phyloP scores from a whole-genome alignment of 37 sponge, comb jelly and placozoan genomes.

The Chondrosia reniformis region DNA sequence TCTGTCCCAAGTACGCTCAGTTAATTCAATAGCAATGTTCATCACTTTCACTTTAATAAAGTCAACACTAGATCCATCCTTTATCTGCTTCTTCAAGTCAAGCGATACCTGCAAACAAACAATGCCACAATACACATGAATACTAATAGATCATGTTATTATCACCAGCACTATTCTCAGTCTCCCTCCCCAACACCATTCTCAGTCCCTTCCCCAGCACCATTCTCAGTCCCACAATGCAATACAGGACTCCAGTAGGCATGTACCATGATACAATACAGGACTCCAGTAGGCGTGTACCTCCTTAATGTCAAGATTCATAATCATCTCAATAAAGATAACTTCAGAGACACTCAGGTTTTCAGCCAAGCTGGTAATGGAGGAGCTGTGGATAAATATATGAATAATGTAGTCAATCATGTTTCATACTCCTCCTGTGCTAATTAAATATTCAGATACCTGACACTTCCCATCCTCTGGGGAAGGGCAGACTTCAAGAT shows the following conservation, averaged over 20 bases:
- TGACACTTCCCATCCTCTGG: not conserved
- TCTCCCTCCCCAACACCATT: too few species aligned
- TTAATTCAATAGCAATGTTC: slow-evolving; percentile 41
- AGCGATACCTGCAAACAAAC: not conserved
- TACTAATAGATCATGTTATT: not conserved
- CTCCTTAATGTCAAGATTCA: slow-evolving; percentile 4
- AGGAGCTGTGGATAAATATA: slow-evolving; percentile 12
- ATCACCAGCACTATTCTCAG: not conserved
- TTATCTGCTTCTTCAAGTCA: not conserved
- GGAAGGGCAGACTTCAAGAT: slow-evolving; percentile 5
- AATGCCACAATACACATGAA: not conserved
- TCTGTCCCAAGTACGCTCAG: slow-evolving; percentile 66
- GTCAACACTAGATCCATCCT: slow-evolving; percentile 7
- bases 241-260: not conserved
- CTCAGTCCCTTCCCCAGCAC: too few species aligned
- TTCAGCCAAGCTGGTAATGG: not conserved
- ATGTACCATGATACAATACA: not conserved
- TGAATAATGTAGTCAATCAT: too few species aligned
- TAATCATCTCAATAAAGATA: not conserved
- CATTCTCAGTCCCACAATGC: too few species aligned
- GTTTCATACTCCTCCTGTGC: too few species aligned
- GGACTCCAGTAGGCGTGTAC: not conserved
- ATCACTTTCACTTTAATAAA: slow-evolving; percentile 37
- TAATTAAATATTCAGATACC: not conserved
- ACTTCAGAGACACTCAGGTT: slow-evolving; percentile 15